Evolutionary conservation across 2,797 vertebrate species (phyloP), one percentile per base, ranked within the genome.

Genomic region (Etheostoma nigrum): DNA sequence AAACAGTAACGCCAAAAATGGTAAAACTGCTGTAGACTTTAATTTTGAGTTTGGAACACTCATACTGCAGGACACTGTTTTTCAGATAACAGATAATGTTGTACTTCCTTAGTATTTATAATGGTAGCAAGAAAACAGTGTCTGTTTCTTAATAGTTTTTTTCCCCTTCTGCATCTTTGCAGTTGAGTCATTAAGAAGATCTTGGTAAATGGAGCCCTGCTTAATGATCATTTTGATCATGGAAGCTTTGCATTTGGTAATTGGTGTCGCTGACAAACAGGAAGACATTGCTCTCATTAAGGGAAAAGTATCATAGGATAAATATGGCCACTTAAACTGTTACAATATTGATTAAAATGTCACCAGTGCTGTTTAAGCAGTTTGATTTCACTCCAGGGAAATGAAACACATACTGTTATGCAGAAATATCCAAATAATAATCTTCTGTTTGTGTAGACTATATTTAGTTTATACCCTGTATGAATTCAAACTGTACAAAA

Each of bases 201-300:
- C 48, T 58, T 33, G 16, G 15, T 66, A 57, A 81, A 70, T 52
- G 15, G 52, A 76, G 25, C 19, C 2, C 51, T 6, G 6, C 53
- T 23, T 72, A 64, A 67, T 67, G 25, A 76, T 57, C 5, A 69
- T 48, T 84, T 67, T 63, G 36, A 66, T 64, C 47, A 48, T 55
- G 52, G 15, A 49, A 58, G 61, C 25, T 63, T 77, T 76, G 65
- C 62, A 65, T 77, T 73, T 81, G 10, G 57, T 78, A 83, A 86
- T 70, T 80, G 58, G 74, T 68, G 68, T 74, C 55, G 21, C 57
- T 74, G 78, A 74, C 74, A 79, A 27, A 60, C 49, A 65, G 40
- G 51, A 52, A 44, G 65, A 57, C 42, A 2, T 40, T 57, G 8
- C 25, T 66, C 49, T 76, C 55, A 81, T 78, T 73, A 73, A 53